These are phyloP conservation scores for Temnothorax longispinosus DNA, from an alignment of 1,140 invertebrate genomes.

Conservation along the genomic window DNA sequence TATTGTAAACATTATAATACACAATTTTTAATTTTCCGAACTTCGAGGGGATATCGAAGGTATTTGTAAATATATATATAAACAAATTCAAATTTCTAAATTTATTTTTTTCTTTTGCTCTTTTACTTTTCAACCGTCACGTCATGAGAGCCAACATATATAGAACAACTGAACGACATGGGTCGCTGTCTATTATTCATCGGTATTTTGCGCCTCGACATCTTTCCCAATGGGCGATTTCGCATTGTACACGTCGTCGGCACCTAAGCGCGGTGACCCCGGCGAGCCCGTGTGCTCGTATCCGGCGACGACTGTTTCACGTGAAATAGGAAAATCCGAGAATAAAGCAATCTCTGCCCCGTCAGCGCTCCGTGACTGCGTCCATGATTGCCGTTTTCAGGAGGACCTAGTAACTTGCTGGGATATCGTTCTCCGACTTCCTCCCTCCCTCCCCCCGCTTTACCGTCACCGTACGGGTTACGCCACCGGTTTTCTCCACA, in stretches of 20 bases:
- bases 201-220: constrained; percentile 14
- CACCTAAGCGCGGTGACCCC: neutral
- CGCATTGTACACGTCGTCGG: neutral
- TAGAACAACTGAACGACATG: neutral
- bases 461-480: neutral
- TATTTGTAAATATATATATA: neutral
- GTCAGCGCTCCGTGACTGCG: constrained; percentile 47
- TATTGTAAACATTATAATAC: neutral
- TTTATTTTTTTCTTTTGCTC: neutral
- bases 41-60: neutral
- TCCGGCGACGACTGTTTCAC: constrained; percentile 40
- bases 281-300: constrained; percentile 6
- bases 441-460: neutral
- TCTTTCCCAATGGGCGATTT: constrained; percentile 39
- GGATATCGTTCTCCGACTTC: constrained; percentile 35
- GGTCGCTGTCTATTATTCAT: constrained; percentile 33
- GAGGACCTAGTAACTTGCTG: constrained; percentile 28
- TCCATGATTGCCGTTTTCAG: constrained; percentile 58
- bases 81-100: neutral
- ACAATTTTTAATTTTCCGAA: neutral
- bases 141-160: neutral
- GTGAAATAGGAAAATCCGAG: constrained; percentile 56
- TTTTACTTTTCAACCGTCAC: neutral
- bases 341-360: constrained; percentile 60
- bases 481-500: neutral